Conservation (phyloP, 1,140 invertebrate species). For the Drosophila truncata region DNA sequence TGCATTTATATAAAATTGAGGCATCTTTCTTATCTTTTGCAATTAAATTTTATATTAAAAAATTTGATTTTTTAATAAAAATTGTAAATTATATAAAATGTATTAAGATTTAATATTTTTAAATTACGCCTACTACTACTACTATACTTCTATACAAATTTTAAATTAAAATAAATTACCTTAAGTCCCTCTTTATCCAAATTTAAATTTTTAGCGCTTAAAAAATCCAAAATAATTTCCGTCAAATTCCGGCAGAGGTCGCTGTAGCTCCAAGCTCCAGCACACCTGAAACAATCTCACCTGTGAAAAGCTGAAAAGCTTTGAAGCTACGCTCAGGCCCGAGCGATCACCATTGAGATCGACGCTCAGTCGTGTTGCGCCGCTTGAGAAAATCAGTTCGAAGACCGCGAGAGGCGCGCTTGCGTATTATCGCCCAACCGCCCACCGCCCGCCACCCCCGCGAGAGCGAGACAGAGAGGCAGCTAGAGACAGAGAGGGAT, state of each 20-base stretch:
- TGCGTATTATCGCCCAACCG: slow-evolving; percentile 28
- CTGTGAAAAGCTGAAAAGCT: slow-evolving; percentile 30
- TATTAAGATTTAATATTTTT: no score
- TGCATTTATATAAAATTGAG: no score
- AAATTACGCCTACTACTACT: no score
- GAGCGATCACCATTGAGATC: slow-evolving; percentile 2
- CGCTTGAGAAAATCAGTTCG: slow-evolving; percentile 64
- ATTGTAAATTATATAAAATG: background rate
- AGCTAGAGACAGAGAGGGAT: slow-evolving; percentile 31
- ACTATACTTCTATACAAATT: background rate
- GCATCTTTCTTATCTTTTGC: no score
- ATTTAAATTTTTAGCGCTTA: slow-evolving; percentile 4
- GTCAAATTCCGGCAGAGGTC: slow-evolving; percentile 13
- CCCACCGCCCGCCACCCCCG: slow-evolving; percentile 41
- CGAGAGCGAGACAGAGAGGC: slow-evolving; percentile 43
- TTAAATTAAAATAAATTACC: background rate
- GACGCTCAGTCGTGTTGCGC: slow-evolving; percentile 66
- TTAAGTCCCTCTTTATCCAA: no score
- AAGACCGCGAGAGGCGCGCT: slow-evolving; percentile 53
- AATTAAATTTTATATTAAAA: background rate
- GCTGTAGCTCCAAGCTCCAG: background rate
- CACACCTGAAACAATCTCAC: slow-evolving; percentile 22
- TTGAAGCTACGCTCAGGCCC: slow-evolving; percentile 31
- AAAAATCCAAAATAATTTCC: background rate
- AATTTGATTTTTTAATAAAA: background rate